A percentile compares a stretch with the other conserved stretches of the same genome.
These are phyloP conservation scores for Taeniopygia guttata DNA, from an alignment of 2,797 vertebrate genomes.

Conservation along the genomic window DNA sequence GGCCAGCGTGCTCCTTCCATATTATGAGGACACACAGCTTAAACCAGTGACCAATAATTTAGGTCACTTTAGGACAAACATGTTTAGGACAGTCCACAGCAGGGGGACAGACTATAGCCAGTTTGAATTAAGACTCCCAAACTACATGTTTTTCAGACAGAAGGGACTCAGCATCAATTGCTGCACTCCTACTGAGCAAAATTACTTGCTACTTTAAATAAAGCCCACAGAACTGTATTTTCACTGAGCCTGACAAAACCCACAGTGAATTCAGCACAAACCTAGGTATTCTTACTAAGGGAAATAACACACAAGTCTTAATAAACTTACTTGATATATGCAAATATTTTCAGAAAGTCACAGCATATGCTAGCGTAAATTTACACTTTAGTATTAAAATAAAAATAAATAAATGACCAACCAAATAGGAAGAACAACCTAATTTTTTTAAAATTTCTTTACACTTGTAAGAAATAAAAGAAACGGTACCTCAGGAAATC, in stretches of 20 bases:
- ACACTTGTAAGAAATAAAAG: neutral
- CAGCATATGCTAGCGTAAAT: neutral
- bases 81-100: neutral
- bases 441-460: neutral
- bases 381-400: neutral
- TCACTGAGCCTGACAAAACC: neutral
- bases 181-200: slow-evolving; percentile 20
- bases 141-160: slow-evolving; percentile 6
- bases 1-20: neutral
- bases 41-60: neutral
- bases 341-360: neutral
- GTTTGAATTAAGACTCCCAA: neutral
- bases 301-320: neutral
- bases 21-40: neutral
- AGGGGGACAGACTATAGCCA: neutral
- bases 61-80: slow-evolving; percentile 26
- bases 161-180: slow-evolving; percentile 27
- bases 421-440: neutral
- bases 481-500: neutral
- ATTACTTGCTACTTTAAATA: slow-evolving; percentile 44
- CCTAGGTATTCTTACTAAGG: neutral
- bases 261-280: neutral
- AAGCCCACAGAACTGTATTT: neutral
- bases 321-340: neutral
- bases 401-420: neutral